Evolutionary conservation across 2,113 vertebrate genomes (phyloP), one percentile per base, ranked within the genome.

Genomic region (Okapia johnstoni): DNA sequence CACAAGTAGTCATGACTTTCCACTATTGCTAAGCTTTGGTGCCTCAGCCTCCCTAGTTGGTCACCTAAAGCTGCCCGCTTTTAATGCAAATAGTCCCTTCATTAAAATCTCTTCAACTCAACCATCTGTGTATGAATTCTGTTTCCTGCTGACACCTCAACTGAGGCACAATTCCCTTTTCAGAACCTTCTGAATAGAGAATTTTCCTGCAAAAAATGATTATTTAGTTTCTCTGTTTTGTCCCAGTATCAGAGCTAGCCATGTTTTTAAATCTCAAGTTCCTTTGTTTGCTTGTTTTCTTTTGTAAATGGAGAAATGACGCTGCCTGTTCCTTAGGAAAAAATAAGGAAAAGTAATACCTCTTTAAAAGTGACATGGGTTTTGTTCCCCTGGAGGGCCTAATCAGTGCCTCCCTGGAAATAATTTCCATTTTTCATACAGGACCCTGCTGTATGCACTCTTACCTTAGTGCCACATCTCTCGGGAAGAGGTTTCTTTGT

Each of bases 181-280:
- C 12, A 93, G 7, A 88, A 83, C 2, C 43, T 85, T 92, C 23
- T 79, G n/a, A 94, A 79, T 46, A 79, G 4, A 85, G 11, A 63
- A 19, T 58, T 93, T 97, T 40, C 52, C 58, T 94, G 55, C 3
- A 95, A 43, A 73, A 48, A 33, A 54, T 55, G 46, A 43, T 86
- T 23, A 43, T 48, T 87, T 85, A 7, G 9, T 55, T 95, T 96
- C 84, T 80, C 23, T 54, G 21, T 95, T 84, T 93, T 85, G 28
- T 83, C 9, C 17, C 15, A 40, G 33, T 76, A 70, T 90, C 58
- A 48, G n/a, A 86, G 5, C 19, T 79, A 57, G 33, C 21, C 90
- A 48, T 66, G 21, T 73, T 83, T 95, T 94, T n/a, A 93, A 93
- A 93, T 83, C 26, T 88, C 66, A 93, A 48, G 9, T 54, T 94